These are phyloP conservation scores for Saccostrea cuccullata DNA, from an alignment of 1,140 invertebrate species.

Conservation along the genomic window DNA sequence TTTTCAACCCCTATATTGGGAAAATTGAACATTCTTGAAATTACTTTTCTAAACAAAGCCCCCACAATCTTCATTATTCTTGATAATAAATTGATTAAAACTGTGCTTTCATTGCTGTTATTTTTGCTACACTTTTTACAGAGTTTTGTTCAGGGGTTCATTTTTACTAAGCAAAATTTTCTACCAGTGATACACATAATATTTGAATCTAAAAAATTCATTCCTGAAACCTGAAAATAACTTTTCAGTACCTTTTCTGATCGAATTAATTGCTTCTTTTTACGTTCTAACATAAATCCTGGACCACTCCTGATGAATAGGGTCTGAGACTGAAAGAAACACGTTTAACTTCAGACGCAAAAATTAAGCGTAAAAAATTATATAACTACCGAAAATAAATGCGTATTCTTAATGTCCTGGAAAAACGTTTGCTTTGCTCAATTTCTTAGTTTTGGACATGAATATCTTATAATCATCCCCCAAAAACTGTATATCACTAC, in stretches of 20 bases:
- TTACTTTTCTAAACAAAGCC: too few relatives aligned
- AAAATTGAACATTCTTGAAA: too few relatives aligned
- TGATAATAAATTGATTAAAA: too few relatives aligned
- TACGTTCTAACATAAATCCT: neutral
- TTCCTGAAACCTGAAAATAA: too few relatives aligned
- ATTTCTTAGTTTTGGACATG: neutral
- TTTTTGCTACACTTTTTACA: too few relatives aligned
- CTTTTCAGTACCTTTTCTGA: neutral
- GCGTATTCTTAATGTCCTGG: neutral
- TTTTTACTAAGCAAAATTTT: too few relatives aligned
- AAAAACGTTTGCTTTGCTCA: neutral
- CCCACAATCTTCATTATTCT: too few relatives aligned
- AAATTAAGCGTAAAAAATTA: constrained; percentile 14
- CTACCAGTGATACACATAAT: too few relatives aligned
- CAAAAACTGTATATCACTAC: constrained; percentile 16
- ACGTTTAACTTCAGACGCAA: neutral
- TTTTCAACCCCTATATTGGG: too few relatives aligned
- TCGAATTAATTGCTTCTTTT: neutral
- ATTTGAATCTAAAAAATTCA: too few relatives aligned
- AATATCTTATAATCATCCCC: neutral
- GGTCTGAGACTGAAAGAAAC: neutral
- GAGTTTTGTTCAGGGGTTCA: too few relatives aligned
- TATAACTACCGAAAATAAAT: neutral
- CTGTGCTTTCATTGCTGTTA: too few relatives aligned
- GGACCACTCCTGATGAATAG: neutral